These are phyloP conservation scores for Apotomis turbidana DNA, from an alignment of 2,888 invertebrate species.

Conservation along the genomic window DNA sequence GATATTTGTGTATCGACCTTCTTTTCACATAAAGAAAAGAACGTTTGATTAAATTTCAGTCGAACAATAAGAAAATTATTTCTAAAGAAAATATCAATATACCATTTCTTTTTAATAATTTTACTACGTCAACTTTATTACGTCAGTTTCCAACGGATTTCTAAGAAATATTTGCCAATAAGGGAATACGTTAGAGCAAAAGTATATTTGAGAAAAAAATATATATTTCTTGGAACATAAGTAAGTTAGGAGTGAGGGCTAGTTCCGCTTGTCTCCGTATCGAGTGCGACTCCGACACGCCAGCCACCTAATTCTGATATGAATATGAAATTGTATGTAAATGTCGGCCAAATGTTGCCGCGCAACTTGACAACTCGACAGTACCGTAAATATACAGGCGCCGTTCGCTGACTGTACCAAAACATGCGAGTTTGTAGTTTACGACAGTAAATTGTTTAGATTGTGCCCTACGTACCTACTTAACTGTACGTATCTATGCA, in stretches of 20 bases:
- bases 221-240: not conserved
- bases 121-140: not conserved
- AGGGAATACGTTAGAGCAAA: not conserved
- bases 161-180: not conserved
- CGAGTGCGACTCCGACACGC: conserved; percentile 53
- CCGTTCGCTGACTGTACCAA: conserved; percentile 68
- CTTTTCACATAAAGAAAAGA: not conserved
- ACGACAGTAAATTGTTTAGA: conserved; percentile 73
- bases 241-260: conserved; percentile 43
- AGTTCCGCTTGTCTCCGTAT: conserved; percentile 55
- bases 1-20: not conserved
- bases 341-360: conserved; percentile 73
- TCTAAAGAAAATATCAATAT: not conserved
- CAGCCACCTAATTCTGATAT: conserved; percentile 75
- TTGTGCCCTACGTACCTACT: conserved; percentile 59
- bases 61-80: not conserved
- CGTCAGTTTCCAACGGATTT: not conserved
- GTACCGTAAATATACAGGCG: conserved; percentile 72
- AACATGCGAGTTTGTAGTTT: conserved; percentile 72
- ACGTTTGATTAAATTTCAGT: not conserved
- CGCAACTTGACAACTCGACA: conserved; percentile 75
- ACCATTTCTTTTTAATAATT: not conserved
- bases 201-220: not conserved
- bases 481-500: conserved; percentile 50
- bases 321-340: conserved; percentile 81